These are phyloP conservation scores for Phengaris alcon DNA, from an alignment of 2,888 invertebrate species.

Conservation along the genomic window DNA sequence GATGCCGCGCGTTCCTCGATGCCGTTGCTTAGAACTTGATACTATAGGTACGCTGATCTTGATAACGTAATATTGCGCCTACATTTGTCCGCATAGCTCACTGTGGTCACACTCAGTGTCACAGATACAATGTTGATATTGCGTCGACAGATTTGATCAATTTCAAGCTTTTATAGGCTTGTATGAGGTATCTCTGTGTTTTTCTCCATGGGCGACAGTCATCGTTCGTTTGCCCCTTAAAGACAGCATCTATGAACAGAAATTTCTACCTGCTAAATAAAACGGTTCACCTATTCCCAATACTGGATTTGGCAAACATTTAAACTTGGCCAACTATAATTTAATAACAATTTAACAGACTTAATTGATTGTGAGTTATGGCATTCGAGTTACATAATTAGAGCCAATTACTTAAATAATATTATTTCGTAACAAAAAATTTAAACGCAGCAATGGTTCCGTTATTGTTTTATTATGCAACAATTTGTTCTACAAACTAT, in stretches of 20 bases:
- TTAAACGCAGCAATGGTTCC: not conserved
- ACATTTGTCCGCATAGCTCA: not conserved
- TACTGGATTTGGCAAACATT: not conserved
- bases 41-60: conserved; percentile 9
- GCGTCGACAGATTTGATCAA: not conserved
- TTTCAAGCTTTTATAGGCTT: not conserved
- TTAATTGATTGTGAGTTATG: not conserved
- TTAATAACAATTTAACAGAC: conserved; percentile 6
- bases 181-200: not conserved
- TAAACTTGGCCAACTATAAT: not conserved
- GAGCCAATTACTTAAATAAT: conserved; percentile 3
- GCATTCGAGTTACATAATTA: not conserved
- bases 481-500: conserved; percentile 9
- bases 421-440: conserved; percentile 2
- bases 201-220: too few relatives aligned
- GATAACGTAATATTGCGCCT: not conserved
- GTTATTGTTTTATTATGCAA: conserved; percentile 14
- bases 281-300: not conserved
- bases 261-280: not conserved
- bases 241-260: not conserved
- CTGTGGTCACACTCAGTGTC: not conserved
- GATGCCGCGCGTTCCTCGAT: conserved; percentile 52
- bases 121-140: not conserved
- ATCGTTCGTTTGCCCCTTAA: not conserved
- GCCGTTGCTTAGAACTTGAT: conserved; percentile 28